Evolutionary conservation across 2,113 vertebrate species (phyloP), one percentile per base, ranked within the genome.

Genomic region (Triplophysa siluroides): DNA sequence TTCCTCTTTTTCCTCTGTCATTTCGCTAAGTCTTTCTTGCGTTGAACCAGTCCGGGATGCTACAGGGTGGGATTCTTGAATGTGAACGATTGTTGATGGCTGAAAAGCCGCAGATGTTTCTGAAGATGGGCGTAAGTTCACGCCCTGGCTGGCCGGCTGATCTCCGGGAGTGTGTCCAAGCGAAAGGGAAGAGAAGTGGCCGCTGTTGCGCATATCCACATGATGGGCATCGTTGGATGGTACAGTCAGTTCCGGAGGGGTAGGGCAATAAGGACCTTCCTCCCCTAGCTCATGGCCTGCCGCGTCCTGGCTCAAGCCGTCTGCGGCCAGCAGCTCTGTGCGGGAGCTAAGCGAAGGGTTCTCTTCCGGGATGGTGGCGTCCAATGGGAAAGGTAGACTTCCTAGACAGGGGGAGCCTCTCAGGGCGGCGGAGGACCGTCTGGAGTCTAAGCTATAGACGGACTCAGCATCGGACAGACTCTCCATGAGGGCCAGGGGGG

Each of bases 331-430:
- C 76, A 99, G 93, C 91, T 99, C 98, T 0, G 97, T 99, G 85
- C 98, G 93, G 0, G 97, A 99, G 92, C 97, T 98, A 71, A 99
- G 93, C 47, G 97, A 99, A 0, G 97, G 98, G 86, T 99, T 99
- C 73, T 99, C 98, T 92, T 99, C 97, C 0, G 97, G 97, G 83
- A 99, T 99, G 7, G 91, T 93, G 0, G 97, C 96, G 74, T 99
- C 95, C 80, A 99, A 93, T 74, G 96, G 95, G 90, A 98, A 99
- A 14, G 96, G 93, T 52, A 99, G 95, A 0, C 95, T 92, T 1
- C 96, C 94, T 66, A 99, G 94, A 91, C 97, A 96, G 2, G 98
- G 98, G 0, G 97, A 99, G 78, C 98, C 97, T 2, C 96, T 91
- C 68, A 99, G 91, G 54, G 96, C 98, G 2, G 97, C 97, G 0